Base-by-base conservation (phyloP, 1,140 invertebrate species). In the Anastrepha ludens region DNA sequence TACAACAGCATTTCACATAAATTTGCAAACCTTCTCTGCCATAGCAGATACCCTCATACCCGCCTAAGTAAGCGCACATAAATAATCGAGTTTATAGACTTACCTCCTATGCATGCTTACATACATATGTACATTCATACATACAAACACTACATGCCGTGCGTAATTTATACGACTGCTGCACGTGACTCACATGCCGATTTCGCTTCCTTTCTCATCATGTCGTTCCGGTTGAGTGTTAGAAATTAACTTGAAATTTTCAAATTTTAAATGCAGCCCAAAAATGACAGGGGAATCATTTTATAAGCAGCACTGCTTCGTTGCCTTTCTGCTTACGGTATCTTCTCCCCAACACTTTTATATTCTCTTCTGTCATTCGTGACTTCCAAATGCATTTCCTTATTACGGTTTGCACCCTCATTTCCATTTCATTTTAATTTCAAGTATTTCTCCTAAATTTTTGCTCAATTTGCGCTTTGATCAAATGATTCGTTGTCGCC, bases 101-200 rank as follows among this genome's bases (percentile, higher is more conserved):
- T 29, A 29, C 29, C 29, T 29, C 29, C 29, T 29, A 29, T 29
- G 29, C 29, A 29, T 29, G 29, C 29, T 29, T 29, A 29, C 29
- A 29, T 0, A 29, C 29, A 29, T 29, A 29, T 29, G 29, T 29
- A 29, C 29, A 29, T 29, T 29, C 39, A 67, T 9, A 39, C 65
- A 64, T n/a, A 11, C 29, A 13, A 2, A 41, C 1, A 1, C 8
- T 39, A 13, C 2, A 5, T 74, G 4, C 67, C 67, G 39, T 39
- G 13, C 15, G 17, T 74, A 74, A 74, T 74, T 74, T 74, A 44
- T 47, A 47, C 11, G 67, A 15, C 41, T 5, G 17, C 2, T 74
- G 67, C 67, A 74, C 67, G 67, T 74, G 67, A 74, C 67, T 74
- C 67, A 74, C 13, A 74, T 74, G 41, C 41, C 67, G 67, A 74